Evolutionary conservation across 2,888 invertebrate species (phyloP), one percentile per base, ranked within the genome.

Genomic region (Dicyrtoma fusca): DNA sequence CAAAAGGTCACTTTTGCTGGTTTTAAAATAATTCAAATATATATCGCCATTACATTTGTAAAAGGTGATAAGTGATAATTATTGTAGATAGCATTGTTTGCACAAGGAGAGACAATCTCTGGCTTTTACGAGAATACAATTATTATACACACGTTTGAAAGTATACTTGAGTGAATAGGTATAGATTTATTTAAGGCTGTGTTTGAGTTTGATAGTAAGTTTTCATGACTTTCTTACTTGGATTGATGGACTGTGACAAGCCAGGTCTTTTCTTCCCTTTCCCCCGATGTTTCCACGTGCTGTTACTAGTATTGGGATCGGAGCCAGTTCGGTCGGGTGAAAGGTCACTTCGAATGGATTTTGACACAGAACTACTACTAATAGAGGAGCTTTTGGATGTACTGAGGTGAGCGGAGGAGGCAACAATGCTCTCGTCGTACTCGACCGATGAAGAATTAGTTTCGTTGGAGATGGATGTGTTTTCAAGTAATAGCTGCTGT

Each of bases 161-260:
- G 34, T 8, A 34, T 8, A 34, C 8, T 34, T 34, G 8, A 5
- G 3, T 34, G 34, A 34, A 8, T 34, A 34, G n/a, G 34, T 34
- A 34, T 34, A 34, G 34, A 34, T 34, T 34, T 34, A 34, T 34
- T 34, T 34, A 34, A 34, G 34, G 34, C 34, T 34, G 34, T 21
- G 19, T 34, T 34, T 89, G 88, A 79, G 4, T 11, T 23, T 87
- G 87, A 83, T 88, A 88, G 83, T 89, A 92, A 85, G 88, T 88
- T 84, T 91, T 92, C 84, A 94, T 87, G 11, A 94, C 92, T 85
- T 91, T 92, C 82, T 94, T 94, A 23, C 93, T 90, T 10, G 95
- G 95, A 55, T 91, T 86, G 68, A 95, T 83, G 4, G 87, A 87
- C 82, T 92, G 89, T 47, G 89, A 87, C 17, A 95, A 84, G 0